A percentile compares a stretch with the other conserved stretches of the same genome.
phyloP scores from a whole-genome alignment of 2,888 invertebrate genomes.

The Gymnosoma rotundatum region DNA sequence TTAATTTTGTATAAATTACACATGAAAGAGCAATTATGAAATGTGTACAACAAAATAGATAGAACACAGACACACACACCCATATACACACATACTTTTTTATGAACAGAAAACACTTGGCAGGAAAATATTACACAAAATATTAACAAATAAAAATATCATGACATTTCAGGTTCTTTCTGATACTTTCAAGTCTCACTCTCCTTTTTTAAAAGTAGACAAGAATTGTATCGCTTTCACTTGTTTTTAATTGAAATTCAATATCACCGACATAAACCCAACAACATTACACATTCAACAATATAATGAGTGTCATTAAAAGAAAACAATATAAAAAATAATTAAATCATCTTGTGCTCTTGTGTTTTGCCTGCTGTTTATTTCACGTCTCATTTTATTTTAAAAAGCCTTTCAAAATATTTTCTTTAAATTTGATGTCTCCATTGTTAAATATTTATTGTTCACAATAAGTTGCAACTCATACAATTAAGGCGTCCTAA shows the following conservation, averaged over 20 bases:
- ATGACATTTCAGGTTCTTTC: not conserved
- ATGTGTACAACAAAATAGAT: not conserved
- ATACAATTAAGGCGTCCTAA: not conserved
- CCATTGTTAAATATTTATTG: not conserved
- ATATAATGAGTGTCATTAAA: not conserved
- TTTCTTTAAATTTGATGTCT: not conserved
- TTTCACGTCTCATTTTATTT: not conserved
- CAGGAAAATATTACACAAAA: not conserved
- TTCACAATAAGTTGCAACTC: not conserved
- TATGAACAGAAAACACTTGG: not conserved
- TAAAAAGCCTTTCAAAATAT: not conserved
- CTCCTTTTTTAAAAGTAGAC: not conserved
- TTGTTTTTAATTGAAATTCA: slow-evolving; percentile 38
- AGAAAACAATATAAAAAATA: not conserved
- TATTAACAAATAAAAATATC: slow-evolving; percentile 4
- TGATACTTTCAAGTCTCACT: not conserved
- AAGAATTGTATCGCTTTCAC: not conserved
- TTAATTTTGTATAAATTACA: slow-evolving; percentile 47
- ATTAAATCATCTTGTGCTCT: not conserved
- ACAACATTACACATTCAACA: not conserved
- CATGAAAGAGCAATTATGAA: slow-evolving; percentile 50
- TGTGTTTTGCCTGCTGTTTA: not conserved
- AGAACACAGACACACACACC: not conserved
- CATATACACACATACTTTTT: not conserved
- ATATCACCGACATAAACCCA: not conserved